These are phyloP conservation scores for Aselliscus stoliczkanus DNA, from an alignment of 2,797 vertebrate species.

Conservation along the genomic window DNA sequence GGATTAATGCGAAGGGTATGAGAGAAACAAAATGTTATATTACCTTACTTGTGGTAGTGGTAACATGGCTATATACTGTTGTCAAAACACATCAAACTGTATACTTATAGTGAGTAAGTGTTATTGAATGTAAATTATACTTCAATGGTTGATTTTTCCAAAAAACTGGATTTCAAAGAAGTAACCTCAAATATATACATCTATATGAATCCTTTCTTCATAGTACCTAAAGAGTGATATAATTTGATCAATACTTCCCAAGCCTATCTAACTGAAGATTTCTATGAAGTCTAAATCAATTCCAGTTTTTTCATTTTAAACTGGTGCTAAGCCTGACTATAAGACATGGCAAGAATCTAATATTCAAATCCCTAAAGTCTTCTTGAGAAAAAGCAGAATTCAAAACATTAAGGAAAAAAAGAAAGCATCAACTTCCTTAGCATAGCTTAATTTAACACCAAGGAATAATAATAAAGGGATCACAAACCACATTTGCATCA, in stretches of 20 bases:
- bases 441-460: background rate
- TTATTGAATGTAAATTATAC: background rate
- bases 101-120: background rate
- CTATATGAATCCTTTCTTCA: background rate
- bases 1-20: background rate
- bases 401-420: background rate
- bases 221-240: background rate
- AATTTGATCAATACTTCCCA: slow-evolving; percentile 2
- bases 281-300: background rate
- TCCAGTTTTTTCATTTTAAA: background rate
- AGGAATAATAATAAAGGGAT: background rate
- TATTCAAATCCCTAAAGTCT: background rate
- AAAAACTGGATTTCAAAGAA: background rate
- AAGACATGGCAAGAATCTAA: background rate
- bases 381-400: background rate
- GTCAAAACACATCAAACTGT: background rate
- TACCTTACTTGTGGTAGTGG: background rate
- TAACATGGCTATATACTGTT: background rate
- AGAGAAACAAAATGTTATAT: background rate
- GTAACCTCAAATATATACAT: background rate
- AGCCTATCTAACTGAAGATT: background rate
- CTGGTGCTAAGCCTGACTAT: background rate
- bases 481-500: background rate
- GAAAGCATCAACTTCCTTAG: background rate
- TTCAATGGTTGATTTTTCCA: background rate